These are phyloP conservation scores for Cydia fagiglandana DNA, from an alignment of 1,140 invertebrate genomes.

Conservation along the genomic window DNA sequence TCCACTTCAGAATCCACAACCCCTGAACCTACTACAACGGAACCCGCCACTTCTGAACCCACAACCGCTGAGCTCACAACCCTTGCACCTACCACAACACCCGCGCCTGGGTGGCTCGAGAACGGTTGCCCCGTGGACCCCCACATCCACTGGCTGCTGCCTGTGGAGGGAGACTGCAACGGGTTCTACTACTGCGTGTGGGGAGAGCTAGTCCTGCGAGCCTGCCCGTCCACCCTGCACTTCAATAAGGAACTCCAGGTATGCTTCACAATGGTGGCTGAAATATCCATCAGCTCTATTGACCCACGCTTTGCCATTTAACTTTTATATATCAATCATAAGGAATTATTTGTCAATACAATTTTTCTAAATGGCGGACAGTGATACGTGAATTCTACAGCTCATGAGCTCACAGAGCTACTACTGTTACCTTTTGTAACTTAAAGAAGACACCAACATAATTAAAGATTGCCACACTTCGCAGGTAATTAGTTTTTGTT, in stretches of 20 bases:
- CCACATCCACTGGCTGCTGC: constrained; percentile 65
- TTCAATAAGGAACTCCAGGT: constrained; percentile 79
- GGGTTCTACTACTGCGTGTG: constrained; percentile 82
- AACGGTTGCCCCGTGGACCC: constrained; percentile 65
- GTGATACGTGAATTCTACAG: too few species aligned
- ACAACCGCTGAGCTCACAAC: neutral
- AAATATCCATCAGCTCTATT: neutral
- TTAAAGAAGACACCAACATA: too few species aligned
- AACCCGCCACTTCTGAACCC: neutral
- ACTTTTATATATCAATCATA: too few species aligned
- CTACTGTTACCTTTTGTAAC: too few species aligned
- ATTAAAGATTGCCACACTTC: too few species aligned
- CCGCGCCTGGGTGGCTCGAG: constrained; percentile 41
- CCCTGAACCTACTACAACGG: neutral
- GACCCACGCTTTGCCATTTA: too few species aligned
- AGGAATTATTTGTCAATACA: too few species aligned
- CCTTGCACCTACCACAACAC: neutral
- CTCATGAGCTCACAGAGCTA: too few species aligned
- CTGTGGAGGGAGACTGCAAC: constrained; percentile 78
- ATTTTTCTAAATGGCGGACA: too few species aligned
- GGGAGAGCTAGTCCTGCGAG: constrained; percentile 66
- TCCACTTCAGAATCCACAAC: neutral
- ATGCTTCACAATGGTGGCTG: neutral
- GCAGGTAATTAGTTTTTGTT: too few species aligned
- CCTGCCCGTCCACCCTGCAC: constrained; percentile 78